phyloP scores from a whole-genome alignment of 2,797 vertebrate genomes.

The Amblyopsis hoosieri region DNA sequence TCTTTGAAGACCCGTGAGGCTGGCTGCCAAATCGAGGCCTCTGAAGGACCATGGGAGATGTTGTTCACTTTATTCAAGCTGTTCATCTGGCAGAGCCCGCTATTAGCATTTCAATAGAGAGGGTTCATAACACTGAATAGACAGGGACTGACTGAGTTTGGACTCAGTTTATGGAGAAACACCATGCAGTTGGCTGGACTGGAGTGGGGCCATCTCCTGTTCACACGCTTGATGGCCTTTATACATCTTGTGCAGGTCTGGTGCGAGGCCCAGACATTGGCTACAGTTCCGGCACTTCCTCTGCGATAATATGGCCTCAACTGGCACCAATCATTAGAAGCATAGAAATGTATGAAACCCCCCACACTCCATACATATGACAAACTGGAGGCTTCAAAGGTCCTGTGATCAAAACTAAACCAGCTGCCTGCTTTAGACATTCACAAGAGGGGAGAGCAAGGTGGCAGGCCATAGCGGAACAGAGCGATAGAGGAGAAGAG shows the following conservation, averaged over 20 bases:
- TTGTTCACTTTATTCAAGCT: conserved; percentile 71
- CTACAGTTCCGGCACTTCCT: conserved; percentile 51
- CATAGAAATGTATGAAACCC: neutral
- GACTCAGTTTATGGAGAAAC: conserved; percentile 30
- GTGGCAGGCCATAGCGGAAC: neutral
- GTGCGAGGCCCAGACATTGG: conserved; percentile 32
- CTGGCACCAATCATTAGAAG: neutral
- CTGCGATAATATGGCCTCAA: conserved; percentile 15
- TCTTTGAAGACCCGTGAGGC: conserved; percentile 34
- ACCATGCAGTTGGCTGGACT: conserved; percentile 34
- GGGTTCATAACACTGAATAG: conserved; percentile 32
- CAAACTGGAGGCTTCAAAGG: conserved; percentile 21
- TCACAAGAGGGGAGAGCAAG: neutral
- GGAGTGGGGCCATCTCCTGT: conserved; percentile 27
- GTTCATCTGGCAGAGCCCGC: conserved; percentile 64
- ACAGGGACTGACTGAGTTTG: conserved; percentile 31
- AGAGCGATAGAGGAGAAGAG: neutral
- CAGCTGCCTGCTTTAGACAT: neutral
- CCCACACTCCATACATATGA: neutral
- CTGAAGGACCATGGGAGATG: conserved; percentile 54
- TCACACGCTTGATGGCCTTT: conserved; percentile 31
- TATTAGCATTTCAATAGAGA: conserved; percentile 82
- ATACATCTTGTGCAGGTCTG: conserved; percentile 36
- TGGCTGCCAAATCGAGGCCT: conserved; percentile 51
- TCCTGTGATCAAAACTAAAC: conserved; percentile 6